phyloP scores from a whole-genome alignment of 2,113 vertebrate species.

The Cottus gobio region DNA sequence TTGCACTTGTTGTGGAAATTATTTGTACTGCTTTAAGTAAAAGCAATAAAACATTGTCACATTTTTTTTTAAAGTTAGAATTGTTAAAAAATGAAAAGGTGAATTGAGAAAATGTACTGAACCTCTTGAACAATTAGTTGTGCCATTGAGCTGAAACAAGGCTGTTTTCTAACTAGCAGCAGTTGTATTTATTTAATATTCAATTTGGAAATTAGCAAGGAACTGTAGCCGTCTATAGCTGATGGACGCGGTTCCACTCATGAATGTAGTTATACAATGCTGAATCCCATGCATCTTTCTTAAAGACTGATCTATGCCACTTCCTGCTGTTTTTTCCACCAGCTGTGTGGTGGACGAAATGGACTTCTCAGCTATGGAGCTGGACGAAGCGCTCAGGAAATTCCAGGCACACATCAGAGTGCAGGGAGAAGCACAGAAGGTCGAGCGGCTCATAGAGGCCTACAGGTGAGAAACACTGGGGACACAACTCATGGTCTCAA shows the following conservation, averaged over 20 bases:
- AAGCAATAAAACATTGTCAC: neutral
- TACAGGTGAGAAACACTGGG: slow-evolving; percentile 85
- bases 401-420: slow-evolving; percentile 98
- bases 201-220: neutral
- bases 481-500: neutral
- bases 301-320: neutral
- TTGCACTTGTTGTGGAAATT: neutral
- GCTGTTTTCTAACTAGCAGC: neutral
- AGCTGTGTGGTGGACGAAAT: slow-evolving; percentile 98
- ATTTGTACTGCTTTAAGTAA: neutral
- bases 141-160: neutral
- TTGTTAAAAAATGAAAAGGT: neutral
- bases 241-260: neutral
- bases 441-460: slow-evolving; percentile 95
- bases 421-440: slow-evolving; percentile 97
- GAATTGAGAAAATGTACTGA: neutral
- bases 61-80: neutral
- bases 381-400: slow-evolving; percentile 96
- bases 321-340: slow-evolving; percentile 28
- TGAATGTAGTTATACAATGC: neutral
- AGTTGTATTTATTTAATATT: neutral
- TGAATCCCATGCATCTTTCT: neutral
- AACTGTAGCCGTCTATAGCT: neutral
- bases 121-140: neutral
- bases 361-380: slow-evolving; percentile 96